phyloP scores from a whole-genome alignment of 2,797 vertebrate species.

The Mus minutoides region DNA sequence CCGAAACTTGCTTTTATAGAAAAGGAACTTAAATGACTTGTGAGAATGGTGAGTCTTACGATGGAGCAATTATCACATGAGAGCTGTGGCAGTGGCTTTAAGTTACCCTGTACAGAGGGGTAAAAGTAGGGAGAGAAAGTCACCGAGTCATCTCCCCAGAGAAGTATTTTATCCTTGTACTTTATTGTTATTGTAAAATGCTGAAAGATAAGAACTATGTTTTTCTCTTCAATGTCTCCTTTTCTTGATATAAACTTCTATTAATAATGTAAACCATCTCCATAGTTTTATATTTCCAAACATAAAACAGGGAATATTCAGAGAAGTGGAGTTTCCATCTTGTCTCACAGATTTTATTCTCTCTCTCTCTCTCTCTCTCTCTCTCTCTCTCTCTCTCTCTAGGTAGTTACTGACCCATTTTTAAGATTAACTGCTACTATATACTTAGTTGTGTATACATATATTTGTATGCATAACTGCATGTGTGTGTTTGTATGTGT shows the following conservation, averaged over 20 bases:
- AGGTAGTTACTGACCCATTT: background rate
- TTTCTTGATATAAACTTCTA: background rate
- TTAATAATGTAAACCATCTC: background rate
- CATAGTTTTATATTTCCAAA: background rate
- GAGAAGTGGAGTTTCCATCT: background rate
- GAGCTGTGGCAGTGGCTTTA: background rate
- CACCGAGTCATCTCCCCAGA: background rate
- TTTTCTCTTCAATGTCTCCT: background rate
- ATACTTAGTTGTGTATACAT: background rate
- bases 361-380: background rate
- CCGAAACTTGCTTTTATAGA: background rate
- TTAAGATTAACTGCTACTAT: background rate
- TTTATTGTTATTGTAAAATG: background rate
- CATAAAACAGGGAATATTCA: background rate
- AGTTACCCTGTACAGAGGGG: accelerated
- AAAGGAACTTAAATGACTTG: background rate
- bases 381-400: background rate
- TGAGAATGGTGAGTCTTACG: background rate
- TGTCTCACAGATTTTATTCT: background rate
- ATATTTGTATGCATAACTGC: background rate
- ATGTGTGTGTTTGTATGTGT: too few relatives aligned
- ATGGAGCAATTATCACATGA: background rate
- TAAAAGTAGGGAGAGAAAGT: accelerated
- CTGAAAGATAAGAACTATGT: background rate
- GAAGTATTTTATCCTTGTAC: background rate